phyloP scores from a whole-genome alignment of 2,113 vertebrate species.

The Coracopsis vasa region DNA sequence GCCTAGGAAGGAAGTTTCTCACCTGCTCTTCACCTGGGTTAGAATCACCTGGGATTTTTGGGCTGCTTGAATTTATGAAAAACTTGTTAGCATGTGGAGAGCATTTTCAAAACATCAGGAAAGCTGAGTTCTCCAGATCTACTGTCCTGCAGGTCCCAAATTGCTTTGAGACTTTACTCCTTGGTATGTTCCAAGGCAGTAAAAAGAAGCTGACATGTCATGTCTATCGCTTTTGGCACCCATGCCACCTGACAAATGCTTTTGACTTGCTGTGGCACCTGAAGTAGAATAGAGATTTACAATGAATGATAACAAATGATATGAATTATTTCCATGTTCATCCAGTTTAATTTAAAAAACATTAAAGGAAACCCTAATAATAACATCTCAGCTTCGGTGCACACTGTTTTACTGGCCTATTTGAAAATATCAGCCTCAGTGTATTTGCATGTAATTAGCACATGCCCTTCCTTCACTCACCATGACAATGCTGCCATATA shows the following conservation, averaged over 20 bases:
- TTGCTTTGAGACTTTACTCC: background rate
- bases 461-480: background rate
- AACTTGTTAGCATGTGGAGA: background rate
- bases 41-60: background rate
- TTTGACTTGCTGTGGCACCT: background rate
- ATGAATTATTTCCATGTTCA: background rate
- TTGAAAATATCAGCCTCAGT: background rate
- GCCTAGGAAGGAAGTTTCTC: background rate
- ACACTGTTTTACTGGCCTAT: background rate
- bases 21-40: background rate
- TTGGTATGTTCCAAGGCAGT: background rate
- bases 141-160: background rate
- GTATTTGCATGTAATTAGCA: background rate
- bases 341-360: background rate
- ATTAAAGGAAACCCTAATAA: background rate
- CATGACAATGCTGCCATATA: background rate
- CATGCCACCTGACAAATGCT: background rate
- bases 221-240: background rate
- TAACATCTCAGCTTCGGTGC: background rate
- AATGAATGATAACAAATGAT: background rate
- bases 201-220: background rate
- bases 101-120: background rate
- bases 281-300: background rate
- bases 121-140: background rate
- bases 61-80: background rate